A percentile compares a stretch with the other conserved stretches of the same genome.
Evolutionary conservation across 2,888 invertebrate species (phyloP).

Genomic region (Clistopyga incitator): DNA sequence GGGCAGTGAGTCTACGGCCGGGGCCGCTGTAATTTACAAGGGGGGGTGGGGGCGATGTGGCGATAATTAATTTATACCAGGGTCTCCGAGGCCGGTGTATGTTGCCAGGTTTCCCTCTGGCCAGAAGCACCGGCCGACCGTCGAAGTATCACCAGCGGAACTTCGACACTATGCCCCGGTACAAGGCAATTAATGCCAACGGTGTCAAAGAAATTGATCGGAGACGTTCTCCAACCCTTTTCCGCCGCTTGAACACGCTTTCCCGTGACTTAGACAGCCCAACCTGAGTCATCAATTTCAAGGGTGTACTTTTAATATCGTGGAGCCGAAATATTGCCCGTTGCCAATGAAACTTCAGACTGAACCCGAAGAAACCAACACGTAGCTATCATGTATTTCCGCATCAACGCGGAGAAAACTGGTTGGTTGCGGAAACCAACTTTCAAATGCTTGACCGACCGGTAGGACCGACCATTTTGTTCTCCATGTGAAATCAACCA

Average conservation of each 20-base stretch:
- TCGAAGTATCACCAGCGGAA: constrained; percentile 38
- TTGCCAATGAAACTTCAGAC: no score
- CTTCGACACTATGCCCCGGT: constrained; percentile 14
- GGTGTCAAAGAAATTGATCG: constrained; percentile 71
- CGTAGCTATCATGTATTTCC: no score
- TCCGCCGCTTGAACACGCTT: background rate
- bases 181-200: constrained; percentile 71
- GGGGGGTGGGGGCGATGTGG: constrained; percentile 66
- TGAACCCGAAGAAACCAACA: no score
- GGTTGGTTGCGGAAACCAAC: no score
- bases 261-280: background rate
- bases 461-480: no score
- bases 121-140: constrained; percentile 43
- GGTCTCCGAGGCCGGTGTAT: constrained; percentile 45
- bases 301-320: no score
- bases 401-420: no score
- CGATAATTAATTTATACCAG: constrained; percentile 77
- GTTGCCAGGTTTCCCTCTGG: constrained; percentile 54
- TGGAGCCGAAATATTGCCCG: no score
- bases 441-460: no score
- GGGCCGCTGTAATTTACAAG: constrained; percentile 69
- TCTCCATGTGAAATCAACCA: no score
- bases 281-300: no score
- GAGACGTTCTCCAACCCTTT: constrained; percentile 30
- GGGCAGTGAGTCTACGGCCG: constrained; percentile 57